Base-by-base conservation (phyloP, 2,797 vertebrate species). In the Danio tinwini region DNA sequence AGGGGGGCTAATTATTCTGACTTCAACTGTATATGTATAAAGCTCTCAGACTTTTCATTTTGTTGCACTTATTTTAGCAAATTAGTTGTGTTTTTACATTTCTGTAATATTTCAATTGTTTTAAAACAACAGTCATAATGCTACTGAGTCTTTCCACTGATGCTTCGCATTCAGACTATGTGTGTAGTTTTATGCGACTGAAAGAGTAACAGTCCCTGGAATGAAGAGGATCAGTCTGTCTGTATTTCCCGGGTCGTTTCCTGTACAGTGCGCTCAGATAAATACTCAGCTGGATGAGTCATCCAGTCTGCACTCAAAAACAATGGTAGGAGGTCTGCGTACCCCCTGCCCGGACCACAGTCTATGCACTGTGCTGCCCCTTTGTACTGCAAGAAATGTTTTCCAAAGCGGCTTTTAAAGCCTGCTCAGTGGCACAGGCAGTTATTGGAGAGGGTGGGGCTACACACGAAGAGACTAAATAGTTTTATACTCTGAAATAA, bases 251-350 rank as follows among this genome's bases (percentile, higher is more conserved):
- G 40, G 76, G 75, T 81, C 70, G 74, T 83, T 88, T 88, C 86
- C 87, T 84, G 86, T 83, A 80, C 85, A 83, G 83, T 80, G 69
- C 50, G 4, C 80, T 21, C 87, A 81, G 87, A 92, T 86, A 92
- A 92, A 92, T 87, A 90, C 89, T 88, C 90, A 88, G 90, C 86
- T 84, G 87, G 86, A 88, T 91, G 88, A 93, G 88, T 93, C 92
- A 93, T 89, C 85, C 88, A 85, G 89, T 90, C 90, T 87, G 37
- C 80, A 85, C 89, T 89, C 85, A 89, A 90, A 91, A 92, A 94
- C 93, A 94, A 93, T 91, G 89, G 91, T 89, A 81, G 91, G 90
- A 90, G 93, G 89, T 91, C 90, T 88, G 56, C 75, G 75, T 70
- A 84, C 86, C 83, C 86, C 84, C 81, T 64, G 73, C 84, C 81